Conservation (phyloP, 2,888 invertebrate genomes). For the Drosophila putrida region DNA sequence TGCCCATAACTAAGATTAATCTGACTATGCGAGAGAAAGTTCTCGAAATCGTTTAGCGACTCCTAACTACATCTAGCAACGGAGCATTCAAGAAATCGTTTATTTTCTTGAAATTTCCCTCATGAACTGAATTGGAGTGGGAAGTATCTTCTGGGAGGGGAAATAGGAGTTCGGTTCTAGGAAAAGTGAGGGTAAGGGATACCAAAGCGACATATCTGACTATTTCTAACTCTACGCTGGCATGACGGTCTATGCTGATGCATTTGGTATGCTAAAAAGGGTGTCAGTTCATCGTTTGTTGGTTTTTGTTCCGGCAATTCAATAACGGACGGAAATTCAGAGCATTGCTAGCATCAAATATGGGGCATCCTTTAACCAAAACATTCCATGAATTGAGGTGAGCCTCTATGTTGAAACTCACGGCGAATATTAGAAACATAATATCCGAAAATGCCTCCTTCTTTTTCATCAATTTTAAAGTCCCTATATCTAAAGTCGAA, state of each 20-base stretch:
- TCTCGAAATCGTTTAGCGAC: not conserved
- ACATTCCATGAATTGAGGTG: no score
- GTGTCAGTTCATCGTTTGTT: no score
- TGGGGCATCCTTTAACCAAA: no score
- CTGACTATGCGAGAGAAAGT: not conserved
- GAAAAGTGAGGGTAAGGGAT: not conserved
- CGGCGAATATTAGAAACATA: no score
- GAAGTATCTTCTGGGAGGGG: not conserved
- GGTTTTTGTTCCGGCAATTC: no score
- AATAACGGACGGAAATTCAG: no score
- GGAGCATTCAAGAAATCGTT: not conserved
- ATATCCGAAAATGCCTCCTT: no score
- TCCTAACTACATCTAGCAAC: not conserved
- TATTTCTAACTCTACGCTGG: not conserved
- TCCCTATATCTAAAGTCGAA: no score
- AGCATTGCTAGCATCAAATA: no score
- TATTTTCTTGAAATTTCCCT: not conserved
- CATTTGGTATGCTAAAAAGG: no score
- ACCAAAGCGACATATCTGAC: not conserved
- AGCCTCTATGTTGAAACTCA: no score
- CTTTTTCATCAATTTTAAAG: no score
- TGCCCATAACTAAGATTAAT: not conserved
- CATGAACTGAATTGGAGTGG: not conserved
- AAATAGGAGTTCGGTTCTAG: not conserved
- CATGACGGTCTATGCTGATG: conserved; percentile 61